Evolutionary conservation across 2,888 invertebrate genomes (phyloP).

Genomic region (Drosophila subsilvestris): DNA sequence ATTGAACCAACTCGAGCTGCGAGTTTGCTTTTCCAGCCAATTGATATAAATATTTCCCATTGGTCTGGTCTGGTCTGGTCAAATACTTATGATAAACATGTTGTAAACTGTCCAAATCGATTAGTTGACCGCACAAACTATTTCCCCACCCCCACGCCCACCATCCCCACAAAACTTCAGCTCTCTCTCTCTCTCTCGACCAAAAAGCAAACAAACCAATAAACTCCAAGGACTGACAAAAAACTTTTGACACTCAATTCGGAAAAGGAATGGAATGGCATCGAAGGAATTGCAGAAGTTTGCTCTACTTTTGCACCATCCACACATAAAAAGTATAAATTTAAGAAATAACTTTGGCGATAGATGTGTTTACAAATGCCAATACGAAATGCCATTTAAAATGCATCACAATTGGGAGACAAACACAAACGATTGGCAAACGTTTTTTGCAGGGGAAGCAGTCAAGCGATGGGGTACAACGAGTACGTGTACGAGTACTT

Average conservation of each 20-base stretch:
- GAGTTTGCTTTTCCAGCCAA: conserved; percentile 15
- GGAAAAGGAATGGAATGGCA: not conserved
- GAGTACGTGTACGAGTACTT: not conserved
- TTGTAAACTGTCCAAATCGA: conserved; percentile 48
- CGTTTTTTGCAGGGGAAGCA: conserved; percentile 7
- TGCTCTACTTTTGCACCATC: conserved; percentile 34
- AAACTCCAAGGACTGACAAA: conserved; percentile 54
- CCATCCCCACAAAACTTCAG: not conserved
- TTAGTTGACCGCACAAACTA: conserved; percentile 29
- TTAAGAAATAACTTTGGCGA: conserved; percentile 21
- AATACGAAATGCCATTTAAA: conserved; percentile 37
- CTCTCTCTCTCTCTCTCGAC: not conserved
- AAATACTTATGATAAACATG: conserved; percentile 39
- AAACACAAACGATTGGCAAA: conserved; percentile 3
- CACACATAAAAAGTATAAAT: conserved; percentile 27
- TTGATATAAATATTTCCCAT: conserved; percentile 36
- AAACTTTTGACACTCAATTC: conserved; percentile 54
- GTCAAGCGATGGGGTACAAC: conserved; percentile 11
- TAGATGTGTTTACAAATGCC: conserved; percentile 27
- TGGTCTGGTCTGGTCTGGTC: not conserved
- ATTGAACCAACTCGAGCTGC: too few relatives aligned
- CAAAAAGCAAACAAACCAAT: conserved; percentile 45
- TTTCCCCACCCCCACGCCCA: not conserved
- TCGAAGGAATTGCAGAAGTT: conserved; percentile 29
- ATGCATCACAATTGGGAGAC: conserved; percentile 26